Evolutionary conservation across 2,113 vertebrate species (phyloP), one percentile per base, ranked within the genome.

Genomic region (Oncorhynchus kisutch): DNA sequence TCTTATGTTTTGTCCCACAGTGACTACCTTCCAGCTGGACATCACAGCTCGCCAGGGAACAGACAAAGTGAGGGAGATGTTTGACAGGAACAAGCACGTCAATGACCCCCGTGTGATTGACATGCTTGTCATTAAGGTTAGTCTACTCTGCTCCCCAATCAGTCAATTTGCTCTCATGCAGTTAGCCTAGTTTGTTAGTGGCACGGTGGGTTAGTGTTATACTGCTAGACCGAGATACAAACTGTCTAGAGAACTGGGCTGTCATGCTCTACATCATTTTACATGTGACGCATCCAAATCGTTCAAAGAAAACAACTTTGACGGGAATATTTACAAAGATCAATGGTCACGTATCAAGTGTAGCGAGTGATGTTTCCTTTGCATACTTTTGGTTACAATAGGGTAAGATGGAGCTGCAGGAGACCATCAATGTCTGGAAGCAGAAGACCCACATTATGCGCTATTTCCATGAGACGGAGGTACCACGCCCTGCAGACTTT

Each of bases 391-490:
- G 71, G 24, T 71, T 18, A n/a, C 72, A 5, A 1, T 75, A 99
- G 97, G 97, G 97, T 1, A 98, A 99, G 91, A 95, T 99, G 94
- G 97, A 99, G 0, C 94, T 99, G 31, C 84, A 99, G 90, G 97
- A 99, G 86, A 99, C 97, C 0, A 97, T 98, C 74, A 62, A 95
- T 0, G 87, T 98, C 2, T 99, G 98, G 97, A 99, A 99, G 89
- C 98, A 99, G 92, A 93, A 90, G 90, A 99, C 98, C 9, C 98
- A 99, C 0, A 0, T 99, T n/a, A 97, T 99, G 98, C 94, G 97
- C 18, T 98, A 93, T 83, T 99, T 99, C 91, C 88, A 95, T 0
- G 96, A 97, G 89, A 92, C 94, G 0, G 94, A 98, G 90, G 87
- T 85, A 0, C 91, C 93, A 0, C 93, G 83, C 45, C 91, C 95